These are phyloP conservation scores for Morpho helenor DNA, from an alignment of 2,888 invertebrate species.

Conservation along the genomic window DNA sequence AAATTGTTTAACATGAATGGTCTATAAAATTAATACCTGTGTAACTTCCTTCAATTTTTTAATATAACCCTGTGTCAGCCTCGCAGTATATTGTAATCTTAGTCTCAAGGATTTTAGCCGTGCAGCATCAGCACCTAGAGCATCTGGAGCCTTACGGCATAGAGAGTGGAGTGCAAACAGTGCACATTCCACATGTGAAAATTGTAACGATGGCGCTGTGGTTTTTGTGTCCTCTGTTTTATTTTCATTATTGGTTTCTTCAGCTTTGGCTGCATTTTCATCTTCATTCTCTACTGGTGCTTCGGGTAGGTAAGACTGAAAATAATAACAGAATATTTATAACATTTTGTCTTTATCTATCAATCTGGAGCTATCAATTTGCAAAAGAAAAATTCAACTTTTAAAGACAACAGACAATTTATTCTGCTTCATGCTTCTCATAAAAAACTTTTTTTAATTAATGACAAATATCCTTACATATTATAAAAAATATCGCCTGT, in stretches of 20 bases:
- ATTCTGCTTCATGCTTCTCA: no score
- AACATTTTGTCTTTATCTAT: no score
- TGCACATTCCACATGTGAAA: slow-evolving; percentile 95
- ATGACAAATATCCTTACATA: no score
- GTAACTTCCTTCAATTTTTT: slow-evolving; percentile 84
- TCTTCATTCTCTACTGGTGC: slow-evolving; percentile 83
- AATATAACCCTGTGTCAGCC: slow-evolving; percentile 91
- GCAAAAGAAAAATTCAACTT: no score
- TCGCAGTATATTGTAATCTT: slow-evolving; percentile 94
- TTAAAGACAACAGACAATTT: no score
- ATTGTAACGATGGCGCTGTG: slow-evolving; percentile 91
- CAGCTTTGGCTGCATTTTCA: slow-evolving; percentile 57
- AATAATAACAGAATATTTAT: slow-evolving; percentile 19
- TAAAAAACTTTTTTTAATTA: no score
- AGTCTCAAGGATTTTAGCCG: slow-evolving; percentile 91
- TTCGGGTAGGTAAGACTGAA: slow-evolving; percentile 91
- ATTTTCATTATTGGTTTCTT: slow-evolving; percentile 36
- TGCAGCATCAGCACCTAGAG: slow-evolving; percentile 83
- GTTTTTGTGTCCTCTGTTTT: slow-evolving; percentile 56
- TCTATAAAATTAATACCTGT: slow-evolving; percentile 45
- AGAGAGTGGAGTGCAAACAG: slow-evolving; percentile 88
- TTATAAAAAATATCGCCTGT: no score
- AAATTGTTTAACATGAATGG: no score
- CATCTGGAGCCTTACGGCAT: slow-evolving; percentile 87
- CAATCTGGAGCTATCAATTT: no score